A percentile compares a stretch with the other conserved stretches of the same genome.
Evolutionary conservation across 2,113 vertebrate genomes (phyloP).

Genomic region (Sterna hirundo): DNA sequence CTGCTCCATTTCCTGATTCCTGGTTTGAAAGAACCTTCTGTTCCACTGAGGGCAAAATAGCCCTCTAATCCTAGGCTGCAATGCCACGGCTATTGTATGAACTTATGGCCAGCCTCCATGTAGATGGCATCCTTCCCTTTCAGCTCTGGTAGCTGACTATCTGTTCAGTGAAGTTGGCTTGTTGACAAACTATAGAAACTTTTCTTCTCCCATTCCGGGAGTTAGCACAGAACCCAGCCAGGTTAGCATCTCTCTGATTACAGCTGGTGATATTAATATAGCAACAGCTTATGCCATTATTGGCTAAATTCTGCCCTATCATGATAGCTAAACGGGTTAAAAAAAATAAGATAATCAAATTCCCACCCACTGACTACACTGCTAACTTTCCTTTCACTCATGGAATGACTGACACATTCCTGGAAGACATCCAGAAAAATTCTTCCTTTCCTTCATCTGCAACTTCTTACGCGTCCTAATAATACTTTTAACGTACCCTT

Average conservation of each 20-base stretch:
- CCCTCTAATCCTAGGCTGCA: not conserved
- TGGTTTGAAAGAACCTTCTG: slow-evolving; percentile 12
- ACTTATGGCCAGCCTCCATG: not conserved
- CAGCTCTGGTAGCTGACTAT: not conserved
- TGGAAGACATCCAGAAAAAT: not conserved
- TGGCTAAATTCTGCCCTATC: not conserved
- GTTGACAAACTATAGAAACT: not conserved
- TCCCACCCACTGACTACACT: not conserved
- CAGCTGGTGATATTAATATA: not conserved
- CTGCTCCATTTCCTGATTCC: not conserved
- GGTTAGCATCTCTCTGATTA: not conserved
- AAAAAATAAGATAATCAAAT: not conserved
- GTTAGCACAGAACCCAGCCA: not conserved
- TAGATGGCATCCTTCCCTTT: not conserved
- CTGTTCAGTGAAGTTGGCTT: not conserved
- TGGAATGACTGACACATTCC: not conserved
- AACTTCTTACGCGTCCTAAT: not conserved
- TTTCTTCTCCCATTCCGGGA: not conserved
- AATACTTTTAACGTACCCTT: not conserved
- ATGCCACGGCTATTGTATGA: not conserved
- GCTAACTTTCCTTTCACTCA: not conserved
- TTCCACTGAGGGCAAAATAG: not conserved
- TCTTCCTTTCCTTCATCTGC: not conserved
- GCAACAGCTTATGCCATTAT: not conserved
- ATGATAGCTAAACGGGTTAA: not conserved